phyloP scores from a whole-genome alignment of 2,113 vertebrate genomes.

The Barnardius zonarius region DNA sequence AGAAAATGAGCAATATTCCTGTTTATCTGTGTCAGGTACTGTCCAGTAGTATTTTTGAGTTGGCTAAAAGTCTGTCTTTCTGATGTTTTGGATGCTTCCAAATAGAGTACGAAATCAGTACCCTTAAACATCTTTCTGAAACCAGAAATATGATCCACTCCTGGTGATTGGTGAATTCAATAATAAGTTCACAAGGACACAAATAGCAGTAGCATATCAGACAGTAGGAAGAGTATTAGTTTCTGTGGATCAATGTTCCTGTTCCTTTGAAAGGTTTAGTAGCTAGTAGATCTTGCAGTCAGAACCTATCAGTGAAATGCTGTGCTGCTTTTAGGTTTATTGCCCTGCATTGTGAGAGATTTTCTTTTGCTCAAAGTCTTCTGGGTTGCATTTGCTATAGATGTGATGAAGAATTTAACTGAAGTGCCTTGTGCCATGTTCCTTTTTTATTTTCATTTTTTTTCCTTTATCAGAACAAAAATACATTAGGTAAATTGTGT shows the following conservation, averaged over 20 bases:
- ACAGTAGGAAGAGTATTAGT: background rate
- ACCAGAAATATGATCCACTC: background rate
- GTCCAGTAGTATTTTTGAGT: background rate
- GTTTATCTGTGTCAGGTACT: background rate
- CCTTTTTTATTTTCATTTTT: background rate
- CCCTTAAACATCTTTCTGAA: background rate
- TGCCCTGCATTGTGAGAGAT: background rate
- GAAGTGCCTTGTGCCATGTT: background rate
- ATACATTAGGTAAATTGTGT: background rate
- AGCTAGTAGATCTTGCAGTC: background rate
- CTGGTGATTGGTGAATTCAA: background rate
- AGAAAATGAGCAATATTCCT: background rate
- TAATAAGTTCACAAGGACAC: background rate
- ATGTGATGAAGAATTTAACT: background rate
- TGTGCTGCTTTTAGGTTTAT: background rate
- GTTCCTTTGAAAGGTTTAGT: background rate
- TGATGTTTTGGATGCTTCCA: background rate
- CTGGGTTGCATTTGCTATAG: background rate
- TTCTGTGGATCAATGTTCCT: background rate
- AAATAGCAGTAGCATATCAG: background rate
- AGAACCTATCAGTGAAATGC: background rate
- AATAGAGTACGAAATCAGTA: background rate
- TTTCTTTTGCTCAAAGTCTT: background rate
- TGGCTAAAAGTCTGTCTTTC: background rate
- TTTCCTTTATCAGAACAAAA: background rate